Evolutionary conservation across 23 tunicate species (phyloP).

Genomic region (Aplidium turbinatum): DNA sequence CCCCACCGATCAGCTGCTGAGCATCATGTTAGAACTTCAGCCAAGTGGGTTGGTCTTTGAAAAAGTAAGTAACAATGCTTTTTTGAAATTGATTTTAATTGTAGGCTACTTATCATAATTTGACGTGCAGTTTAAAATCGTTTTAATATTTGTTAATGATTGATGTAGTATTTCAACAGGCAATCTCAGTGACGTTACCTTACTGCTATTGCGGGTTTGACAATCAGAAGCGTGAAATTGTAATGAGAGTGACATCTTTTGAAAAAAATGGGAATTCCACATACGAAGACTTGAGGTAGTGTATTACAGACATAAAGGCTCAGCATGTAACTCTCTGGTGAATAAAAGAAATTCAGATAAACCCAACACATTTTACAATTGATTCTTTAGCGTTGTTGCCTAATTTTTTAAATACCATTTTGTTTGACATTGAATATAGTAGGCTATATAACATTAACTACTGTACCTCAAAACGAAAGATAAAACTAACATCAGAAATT

Average conservation of each 20-base stretch:
- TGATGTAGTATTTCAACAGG: background rate
- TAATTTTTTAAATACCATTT: too few species aligned
- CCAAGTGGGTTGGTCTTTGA: conserved; percentile 12
- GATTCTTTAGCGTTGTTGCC: too few species aligned
- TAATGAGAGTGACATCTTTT: conserved; percentile 19
- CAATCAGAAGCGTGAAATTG: conserved; percentile 24
- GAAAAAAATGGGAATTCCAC: background rate
- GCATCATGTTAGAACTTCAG: background rate
- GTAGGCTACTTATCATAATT: background rate
- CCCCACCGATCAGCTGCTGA: conserved; percentile 26
- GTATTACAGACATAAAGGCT: too few species aligned
- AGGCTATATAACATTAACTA: too few species aligned
- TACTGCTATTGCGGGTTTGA: background rate
- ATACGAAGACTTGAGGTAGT: conserved; percentile 21
- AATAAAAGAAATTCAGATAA: too few species aligned
- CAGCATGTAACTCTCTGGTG: too few species aligned
- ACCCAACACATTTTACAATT: too few species aligned
- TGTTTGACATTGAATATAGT: too few species aligned
- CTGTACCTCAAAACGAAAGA: too few species aligned
- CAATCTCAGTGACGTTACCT: conserved; percentile 2
- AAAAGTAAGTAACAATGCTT: background rate
- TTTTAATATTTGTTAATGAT: background rate
- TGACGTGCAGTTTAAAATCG: background rate
- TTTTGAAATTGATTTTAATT: background rate
- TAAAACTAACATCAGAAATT: too few species aligned